Percentiles rank a stretch among this genome's conserved stretches.
phyloP scores from a whole-genome alignment of 2,113 vertebrate species.

The Calyptommatus sinebrachiatus region DNA sequence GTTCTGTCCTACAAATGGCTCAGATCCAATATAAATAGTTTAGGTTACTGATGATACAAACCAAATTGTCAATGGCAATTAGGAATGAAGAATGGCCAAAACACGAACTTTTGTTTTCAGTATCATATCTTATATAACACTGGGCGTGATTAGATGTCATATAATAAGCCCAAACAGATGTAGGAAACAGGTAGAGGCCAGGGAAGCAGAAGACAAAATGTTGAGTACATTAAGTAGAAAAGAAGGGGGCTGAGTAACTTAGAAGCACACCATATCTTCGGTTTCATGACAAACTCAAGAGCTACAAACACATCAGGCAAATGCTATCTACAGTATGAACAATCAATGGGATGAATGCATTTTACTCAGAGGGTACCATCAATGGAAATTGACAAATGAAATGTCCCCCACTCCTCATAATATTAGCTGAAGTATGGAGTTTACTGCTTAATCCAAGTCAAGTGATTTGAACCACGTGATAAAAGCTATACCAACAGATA shows the following conservation, averaged over 20 bases:
- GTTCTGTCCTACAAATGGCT: neutral
- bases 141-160: neutral
- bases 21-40: neutral
- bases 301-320: neutral
- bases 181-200: neutral
- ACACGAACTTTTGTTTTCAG: neutral
- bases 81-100: neutral
- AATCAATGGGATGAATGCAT: neutral
- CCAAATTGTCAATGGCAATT: constrained; percentile 2
- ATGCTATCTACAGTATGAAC: neutral
- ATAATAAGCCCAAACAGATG: neutral
- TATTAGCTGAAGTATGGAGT: too few relatives aligned
- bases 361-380: neutral
- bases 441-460: too few relatives aligned
- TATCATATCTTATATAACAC: neutral
- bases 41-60: neutral
- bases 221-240: neutral
- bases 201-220: neutral
- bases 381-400: neutral
- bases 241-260: neutral
- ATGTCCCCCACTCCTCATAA: neutral
- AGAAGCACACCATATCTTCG: neutral
- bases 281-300: neutral
- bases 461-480: too few relatives aligned
- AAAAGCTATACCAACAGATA: too few relatives aligned